Conservation (phyloP, 2,797 vertebrate species). For the Mormyrops boulengeri region DNA sequence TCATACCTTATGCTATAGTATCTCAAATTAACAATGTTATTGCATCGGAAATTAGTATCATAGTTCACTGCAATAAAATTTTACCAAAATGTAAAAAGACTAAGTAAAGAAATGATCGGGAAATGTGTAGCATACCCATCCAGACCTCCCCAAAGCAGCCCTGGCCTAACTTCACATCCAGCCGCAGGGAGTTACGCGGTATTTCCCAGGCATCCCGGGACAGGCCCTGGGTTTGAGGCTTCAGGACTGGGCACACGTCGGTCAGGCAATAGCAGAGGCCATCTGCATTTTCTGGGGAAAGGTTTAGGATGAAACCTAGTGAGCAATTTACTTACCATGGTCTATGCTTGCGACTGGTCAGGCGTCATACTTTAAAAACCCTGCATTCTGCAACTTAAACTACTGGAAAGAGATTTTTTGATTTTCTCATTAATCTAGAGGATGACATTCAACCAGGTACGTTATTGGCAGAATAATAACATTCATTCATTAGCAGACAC, state of each 20-base stretch:
- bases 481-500: neutral
- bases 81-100: neutral
- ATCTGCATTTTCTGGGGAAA: conserved; percentile 77
- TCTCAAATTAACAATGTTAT: neutral
- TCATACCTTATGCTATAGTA: neutral
- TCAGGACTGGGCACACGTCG: conserved; percentile 83
- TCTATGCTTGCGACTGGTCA: neutral
- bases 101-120: neutral
- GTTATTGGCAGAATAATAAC: neutral
- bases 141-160: conserved; percentile 97
- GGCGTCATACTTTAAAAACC: neutral
- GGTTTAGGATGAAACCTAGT: neutral
- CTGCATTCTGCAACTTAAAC: neutral
- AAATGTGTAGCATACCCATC: conserved; percentile 76
- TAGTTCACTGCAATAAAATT: neutral
- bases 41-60: neutral
- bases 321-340: no score
- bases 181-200: conserved; percentile 81
- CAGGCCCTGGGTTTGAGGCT: conserved; percentile 93
- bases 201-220: conserved; percentile 96
- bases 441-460: neutral
- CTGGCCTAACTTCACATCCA: conserved; percentile 92
- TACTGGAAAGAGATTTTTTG: neutral
- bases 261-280: conserved; percentile 89
- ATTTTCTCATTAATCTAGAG: neutral